These are phyloP conservation scores for Pimpla rufipes DNA, from an alignment of 2,888 invertebrate species.

Conservation along the genomic window DNA sequence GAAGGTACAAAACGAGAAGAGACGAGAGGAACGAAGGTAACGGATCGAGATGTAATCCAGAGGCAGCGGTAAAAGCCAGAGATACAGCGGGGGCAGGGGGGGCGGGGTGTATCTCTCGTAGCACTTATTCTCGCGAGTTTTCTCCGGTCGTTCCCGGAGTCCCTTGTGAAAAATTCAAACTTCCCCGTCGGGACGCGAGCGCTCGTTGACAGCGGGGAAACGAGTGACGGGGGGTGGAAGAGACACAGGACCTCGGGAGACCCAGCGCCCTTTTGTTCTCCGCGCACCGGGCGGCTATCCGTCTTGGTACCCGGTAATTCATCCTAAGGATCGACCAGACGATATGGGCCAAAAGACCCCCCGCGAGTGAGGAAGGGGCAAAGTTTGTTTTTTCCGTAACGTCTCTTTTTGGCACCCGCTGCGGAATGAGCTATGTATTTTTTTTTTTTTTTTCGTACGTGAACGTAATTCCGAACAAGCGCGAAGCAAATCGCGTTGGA, in stretches of 20 bases:
- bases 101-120: neutral
- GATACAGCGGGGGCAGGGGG: neutral
- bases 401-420: neutral
- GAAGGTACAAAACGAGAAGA: constrained; percentile 5
- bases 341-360: constrained; percentile 28
- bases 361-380: constrained; percentile 18
- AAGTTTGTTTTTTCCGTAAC: constrained; percentile 42
- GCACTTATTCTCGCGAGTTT: constrained; percentile 55
- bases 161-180: constrained; percentile 61
- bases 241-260: constrained; percentile 52
- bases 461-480: neutral
- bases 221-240: constrained; percentile 6
- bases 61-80: neutral
- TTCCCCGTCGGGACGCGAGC: constrained; percentile 38
- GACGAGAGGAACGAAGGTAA: constrained; percentile 1
- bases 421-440: neutral
- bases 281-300: constrained; percentile 62
- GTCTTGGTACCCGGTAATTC: constrained; percentile 72
- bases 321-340: constrained; percentile 55
- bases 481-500: neutral
- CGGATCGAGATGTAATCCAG: neutral
- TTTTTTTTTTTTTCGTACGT: too few species aligned
- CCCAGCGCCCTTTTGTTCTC: constrained; percentile 60
- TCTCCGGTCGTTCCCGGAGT: constrained; percentile 32
- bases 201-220: constrained; percentile 17